Conservation (phyloP, 1,140 invertebrate species). For the Nasonia longicornis region DNA sequence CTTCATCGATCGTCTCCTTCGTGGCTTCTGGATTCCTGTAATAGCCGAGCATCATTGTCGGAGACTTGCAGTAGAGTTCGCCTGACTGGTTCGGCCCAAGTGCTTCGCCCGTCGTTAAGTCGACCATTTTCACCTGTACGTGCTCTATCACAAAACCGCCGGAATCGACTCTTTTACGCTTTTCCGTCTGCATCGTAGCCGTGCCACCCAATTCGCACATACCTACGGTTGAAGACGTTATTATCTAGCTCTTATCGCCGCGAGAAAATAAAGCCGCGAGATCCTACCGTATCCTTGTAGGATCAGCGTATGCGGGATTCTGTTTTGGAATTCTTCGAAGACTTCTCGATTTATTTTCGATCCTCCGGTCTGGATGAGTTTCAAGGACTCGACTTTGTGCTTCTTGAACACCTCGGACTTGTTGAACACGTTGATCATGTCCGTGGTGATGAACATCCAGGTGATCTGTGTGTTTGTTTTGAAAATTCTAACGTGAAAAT, state of each 20-base stretch:
- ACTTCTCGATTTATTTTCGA: slow-evolving; percentile 47
- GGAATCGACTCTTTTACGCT: slow-evolving; percentile 47
- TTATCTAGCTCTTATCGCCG: too few species aligned
- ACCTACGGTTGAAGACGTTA: slow-evolving; percentile 39
- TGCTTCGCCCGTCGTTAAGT: slow-evolving; percentile 60
- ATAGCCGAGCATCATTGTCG: slow-evolving; percentile 59
- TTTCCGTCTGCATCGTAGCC: slow-evolving; percentile 6
- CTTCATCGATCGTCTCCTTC: slow-evolving; percentile 65
- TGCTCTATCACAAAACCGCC: slow-evolving; percentile 53
- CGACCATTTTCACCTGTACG: slow-evolving; percentile 56
- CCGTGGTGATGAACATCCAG: slow-evolving; percentile 51
- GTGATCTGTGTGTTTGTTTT: slow-evolving; percentile 41
- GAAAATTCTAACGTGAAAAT: background rate
- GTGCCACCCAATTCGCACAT: slow-evolving; percentile 55
- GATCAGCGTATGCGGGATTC: slow-evolving; percentile 42
- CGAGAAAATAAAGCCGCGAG: too few species aligned
- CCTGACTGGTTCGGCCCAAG: slow-evolving; percentile 62
- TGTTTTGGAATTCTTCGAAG: slow-evolving; percentile 44
- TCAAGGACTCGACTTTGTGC: slow-evolving; percentile 47
- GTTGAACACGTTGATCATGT: slow-evolving; percentile 46
- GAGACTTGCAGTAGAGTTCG: slow-evolving; percentile 63
- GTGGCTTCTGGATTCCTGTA: slow-evolving; percentile 63
- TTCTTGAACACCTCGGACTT: slow-evolving; percentile 47
- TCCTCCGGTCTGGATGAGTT: slow-evolving; percentile 49
- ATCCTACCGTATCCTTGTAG: slow-evolving; percentile 48